Percentiles rank a stretch among this genome's conserved stretches.
Evolutionary conservation across 2,113 vertebrate species (phyloP).

Genomic region (Rhea americana): DNA sequence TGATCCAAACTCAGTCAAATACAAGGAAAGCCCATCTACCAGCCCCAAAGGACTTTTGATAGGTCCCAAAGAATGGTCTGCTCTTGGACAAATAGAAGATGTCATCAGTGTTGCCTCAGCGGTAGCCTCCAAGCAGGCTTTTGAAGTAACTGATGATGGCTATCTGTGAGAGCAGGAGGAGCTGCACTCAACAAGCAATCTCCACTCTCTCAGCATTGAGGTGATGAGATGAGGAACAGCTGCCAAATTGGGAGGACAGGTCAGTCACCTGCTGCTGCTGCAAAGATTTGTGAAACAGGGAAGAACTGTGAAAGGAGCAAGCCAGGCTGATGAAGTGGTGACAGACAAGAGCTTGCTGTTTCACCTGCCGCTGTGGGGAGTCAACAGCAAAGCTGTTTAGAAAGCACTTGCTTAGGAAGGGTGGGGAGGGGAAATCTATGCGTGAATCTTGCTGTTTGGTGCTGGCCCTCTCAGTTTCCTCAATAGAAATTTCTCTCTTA

Average conservation of each 20-base stretch:
- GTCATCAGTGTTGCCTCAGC: not conserved
- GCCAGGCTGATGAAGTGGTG: accelerated
- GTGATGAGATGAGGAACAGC: not conserved
- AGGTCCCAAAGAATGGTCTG: not conserved
- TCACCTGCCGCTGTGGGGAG: not conserved
- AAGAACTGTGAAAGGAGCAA: not conserved
- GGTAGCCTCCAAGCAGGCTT: not conserved
- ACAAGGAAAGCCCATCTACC: not conserved
- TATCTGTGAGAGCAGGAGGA: not conserved
- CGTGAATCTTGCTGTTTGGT: not conserved
- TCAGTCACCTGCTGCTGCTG: not conserved
- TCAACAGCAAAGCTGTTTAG: not conserved
- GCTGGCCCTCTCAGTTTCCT: not conserved
- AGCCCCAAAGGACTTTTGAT: not conserved
- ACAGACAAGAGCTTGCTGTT: accelerated
- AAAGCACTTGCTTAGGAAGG: not conserved
- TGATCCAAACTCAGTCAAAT: not conserved
- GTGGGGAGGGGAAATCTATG: not conserved
- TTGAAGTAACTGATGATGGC: not conserved
- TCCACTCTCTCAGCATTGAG: not conserved
- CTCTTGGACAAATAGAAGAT: not conserved
- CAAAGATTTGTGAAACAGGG: not conserved
- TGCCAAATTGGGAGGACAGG: not conserved
- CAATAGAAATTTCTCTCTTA: not conserved
- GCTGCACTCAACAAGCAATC: not conserved